Base-by-base conservation (phyloP, 2,797 vertebrate genomes). In the Sternotherus odoratus region DNA sequence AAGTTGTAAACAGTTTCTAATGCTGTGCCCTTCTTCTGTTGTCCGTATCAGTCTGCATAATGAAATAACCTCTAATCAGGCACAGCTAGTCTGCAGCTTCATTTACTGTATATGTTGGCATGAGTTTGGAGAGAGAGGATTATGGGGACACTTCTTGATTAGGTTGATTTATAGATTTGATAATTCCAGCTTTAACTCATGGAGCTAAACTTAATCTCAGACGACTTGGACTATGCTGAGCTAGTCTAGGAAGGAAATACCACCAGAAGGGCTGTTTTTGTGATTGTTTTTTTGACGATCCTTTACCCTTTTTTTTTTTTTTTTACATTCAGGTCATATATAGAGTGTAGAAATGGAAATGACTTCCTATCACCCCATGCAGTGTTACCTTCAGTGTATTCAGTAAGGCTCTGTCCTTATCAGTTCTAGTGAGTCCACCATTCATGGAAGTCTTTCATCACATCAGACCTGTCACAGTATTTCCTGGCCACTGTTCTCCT, bases 221-320 rank as follows among this genome's bases (percentile, higher is more conserved):
- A 51, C 63, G 26, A 19, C 12, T 0, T 26, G 56, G 75, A 5
- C 63, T 50, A 0, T 1, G 2, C 46, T 39, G 50, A 83, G 39
- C 72, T 51, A 16, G 36, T 46, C 7, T 3, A 54, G 80, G 72
- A 89, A 36, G 79, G 46, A 11, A 6, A 28, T 79, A 83, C 46
- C 54, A 83, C n/a, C 50, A 30, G 3, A 77, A 60, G 26, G 2
- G 36, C 72, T 28, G 74, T 51, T 82, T 30, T 81, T 80, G 36
- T 80, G 88, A 79, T 60, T 28, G 28, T 57, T 57, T 51, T 19
- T 51, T 51, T 51, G 16, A 19, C 17, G 50, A 50, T 50, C 50
- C 50, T 50, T 6, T 50, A 50, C 50, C 50, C 16, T 28, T 16
- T 63, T 77, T 2, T 46, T 85, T n/a, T n/a, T n/a, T n/a, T 46